Conservation (phyloP, 2,113 vertebrate genomes). For the Formicarius rufipectus region DNA sequence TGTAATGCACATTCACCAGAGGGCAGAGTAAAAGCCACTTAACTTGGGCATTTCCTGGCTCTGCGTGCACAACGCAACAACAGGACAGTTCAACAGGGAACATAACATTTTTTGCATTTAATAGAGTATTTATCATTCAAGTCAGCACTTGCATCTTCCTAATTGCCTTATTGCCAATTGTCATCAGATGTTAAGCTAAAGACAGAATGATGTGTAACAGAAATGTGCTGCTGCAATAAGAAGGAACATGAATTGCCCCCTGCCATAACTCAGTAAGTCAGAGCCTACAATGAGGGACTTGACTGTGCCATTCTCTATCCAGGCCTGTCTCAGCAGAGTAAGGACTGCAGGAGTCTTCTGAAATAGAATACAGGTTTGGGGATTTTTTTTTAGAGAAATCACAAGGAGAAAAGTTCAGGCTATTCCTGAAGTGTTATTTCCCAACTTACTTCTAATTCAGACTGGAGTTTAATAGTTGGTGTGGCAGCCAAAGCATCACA, state of each 20-base stretch:
- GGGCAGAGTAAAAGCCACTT: neutral
- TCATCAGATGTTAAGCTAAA: slow-evolving; percentile 46
- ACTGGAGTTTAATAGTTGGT: neutral
- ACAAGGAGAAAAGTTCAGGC: neutral
- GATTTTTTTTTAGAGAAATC: neutral
- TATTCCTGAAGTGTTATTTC: neutral
- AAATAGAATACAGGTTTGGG: neutral
- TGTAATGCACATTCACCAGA: neutral
- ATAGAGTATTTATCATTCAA: slow-evolving; percentile 33
- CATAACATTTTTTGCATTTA: neutral
- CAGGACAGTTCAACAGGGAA: neutral
- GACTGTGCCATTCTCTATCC: neutral
- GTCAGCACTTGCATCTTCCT: neutral
- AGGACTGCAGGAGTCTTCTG: neutral
- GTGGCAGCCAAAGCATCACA: neutral
- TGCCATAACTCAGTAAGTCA: neutral
- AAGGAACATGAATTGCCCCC: neutral
- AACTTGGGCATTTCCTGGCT: neutral
- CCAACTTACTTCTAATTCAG: neutral
- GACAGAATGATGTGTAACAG: slow-evolving; percentile 3
- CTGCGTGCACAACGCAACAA: neutral
- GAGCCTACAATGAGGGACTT: neutral
- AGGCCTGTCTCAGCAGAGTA: neutral
- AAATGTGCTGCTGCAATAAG: neutral
- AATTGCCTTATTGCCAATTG: slow-evolving; percentile 48